Evolutionary conservation across 2,113 vertebrate genomes (phyloP).

Genomic region (Pristiophorus japonicus): DNA sequence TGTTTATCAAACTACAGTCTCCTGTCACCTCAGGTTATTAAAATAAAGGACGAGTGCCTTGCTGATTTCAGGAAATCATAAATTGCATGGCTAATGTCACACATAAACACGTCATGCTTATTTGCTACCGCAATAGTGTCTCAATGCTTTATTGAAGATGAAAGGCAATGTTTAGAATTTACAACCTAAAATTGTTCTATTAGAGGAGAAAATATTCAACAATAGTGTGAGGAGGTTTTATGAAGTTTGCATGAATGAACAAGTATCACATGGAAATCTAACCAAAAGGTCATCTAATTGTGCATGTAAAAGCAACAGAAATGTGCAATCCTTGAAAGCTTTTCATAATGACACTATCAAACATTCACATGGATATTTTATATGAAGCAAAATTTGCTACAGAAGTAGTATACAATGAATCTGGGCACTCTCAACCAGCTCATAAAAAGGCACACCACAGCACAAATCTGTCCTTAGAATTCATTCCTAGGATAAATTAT

Average conservation of each 20-base stretch:
- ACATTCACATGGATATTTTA: neutral
- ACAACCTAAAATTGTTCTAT: neutral
- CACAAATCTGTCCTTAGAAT: neutral
- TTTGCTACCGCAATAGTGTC: neutral
- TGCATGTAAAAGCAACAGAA: neutral
- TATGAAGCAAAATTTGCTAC: neutral
- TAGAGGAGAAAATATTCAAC: neutral
- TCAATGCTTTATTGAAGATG: conserved; percentile 29
- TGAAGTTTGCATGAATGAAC: neutral
- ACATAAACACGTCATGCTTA: conserved; percentile 12
- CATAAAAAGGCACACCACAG: neutral
- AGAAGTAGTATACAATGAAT: neutral
- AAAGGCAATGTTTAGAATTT: conserved; percentile 14
- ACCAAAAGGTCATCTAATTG: neutral
- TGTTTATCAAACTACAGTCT: conserved; percentile 11
- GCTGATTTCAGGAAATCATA: conserved; percentile 21
- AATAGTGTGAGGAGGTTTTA: neutral
- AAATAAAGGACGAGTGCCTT: conserved; percentile 22
- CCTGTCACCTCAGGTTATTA: conserved; percentile 23
- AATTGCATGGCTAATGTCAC: neutral
- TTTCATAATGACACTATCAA: neutral
- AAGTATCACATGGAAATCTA: neutral
- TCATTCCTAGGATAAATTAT: neutral
- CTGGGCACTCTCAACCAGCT: neutral
- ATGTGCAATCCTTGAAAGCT: neutral